Percentiles rank a stretch among this genome's conserved stretches.
Evolutionary conservation across 1,140 invertebrate genomes (phyloP).

Genomic region (Macrosteles quadrilineatus): DNA sequence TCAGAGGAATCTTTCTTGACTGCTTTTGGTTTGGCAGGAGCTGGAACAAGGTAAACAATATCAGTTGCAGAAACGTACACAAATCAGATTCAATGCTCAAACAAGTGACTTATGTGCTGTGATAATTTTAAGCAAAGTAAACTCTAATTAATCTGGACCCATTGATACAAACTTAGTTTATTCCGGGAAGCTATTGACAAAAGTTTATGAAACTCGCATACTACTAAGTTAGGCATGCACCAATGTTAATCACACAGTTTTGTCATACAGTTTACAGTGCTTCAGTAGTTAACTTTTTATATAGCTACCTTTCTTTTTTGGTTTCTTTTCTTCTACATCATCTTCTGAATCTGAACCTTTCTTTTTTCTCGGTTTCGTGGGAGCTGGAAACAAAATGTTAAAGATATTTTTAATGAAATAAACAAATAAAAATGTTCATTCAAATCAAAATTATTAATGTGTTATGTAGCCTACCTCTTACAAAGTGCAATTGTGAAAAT

Average conservation of each 20-base stretch:
- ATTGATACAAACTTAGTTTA: not conserved
- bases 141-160: not conserved
- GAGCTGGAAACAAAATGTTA: not conserved
- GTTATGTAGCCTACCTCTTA: not conserved
- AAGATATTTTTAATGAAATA: not conserved
- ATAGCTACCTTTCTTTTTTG: slow-evolving; percentile 3
- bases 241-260: too few relatives aligned
- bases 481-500: not conserved
- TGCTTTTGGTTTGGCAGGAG: not conserved
- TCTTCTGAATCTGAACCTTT: slow-evolving; percentile 19
- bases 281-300: too few relatives aligned
- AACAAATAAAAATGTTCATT: not conserved
- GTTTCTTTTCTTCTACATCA: not conserved
- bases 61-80: not conserved
- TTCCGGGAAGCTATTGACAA: not conserved
- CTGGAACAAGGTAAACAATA: not conserved
- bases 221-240: too few relatives aligned
- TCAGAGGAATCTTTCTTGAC: not conserved
- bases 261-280: too few relatives aligned
- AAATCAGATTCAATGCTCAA: not conserved
- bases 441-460: not conserved
- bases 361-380: slow-evolving; percentile 6
- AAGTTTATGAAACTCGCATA: not conserved
- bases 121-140: not conserved
- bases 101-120: not conserved